Evolutionary conservation across 2,888 invertebrate genomes (phyloP).

Genomic region (Silvanus unidentatus): DNA sequence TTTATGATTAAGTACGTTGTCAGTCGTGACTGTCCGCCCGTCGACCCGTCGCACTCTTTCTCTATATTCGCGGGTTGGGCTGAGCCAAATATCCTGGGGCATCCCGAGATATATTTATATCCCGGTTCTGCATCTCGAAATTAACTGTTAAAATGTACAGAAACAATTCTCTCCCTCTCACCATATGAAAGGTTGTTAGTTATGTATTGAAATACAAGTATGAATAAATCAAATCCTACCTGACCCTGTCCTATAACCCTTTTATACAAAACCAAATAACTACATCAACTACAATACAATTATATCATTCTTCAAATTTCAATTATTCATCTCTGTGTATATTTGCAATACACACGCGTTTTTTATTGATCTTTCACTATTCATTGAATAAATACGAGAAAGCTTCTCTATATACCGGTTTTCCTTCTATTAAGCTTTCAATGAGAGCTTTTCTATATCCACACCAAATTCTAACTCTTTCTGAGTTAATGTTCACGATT

Average conservation of each 20-base stretch:
- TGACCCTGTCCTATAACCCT: constrained; percentile 13
- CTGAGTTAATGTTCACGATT: too few species aligned
- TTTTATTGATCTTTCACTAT: too few species aligned
- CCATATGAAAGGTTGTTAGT: constrained; percentile 18
- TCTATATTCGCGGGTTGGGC: constrained; percentile 16
- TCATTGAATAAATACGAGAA: too few species aligned
- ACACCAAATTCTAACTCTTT: too few species aligned
- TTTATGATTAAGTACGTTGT: constrained; percentile 37
- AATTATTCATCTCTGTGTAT: too few species aligned
- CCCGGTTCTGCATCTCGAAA: constrained; percentile 25
- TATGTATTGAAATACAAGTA: constrained; percentile 19
- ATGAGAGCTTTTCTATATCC: too few species aligned
- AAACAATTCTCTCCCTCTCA: constrained; percentile 12
- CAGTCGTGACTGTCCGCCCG: constrained; percentile 33
- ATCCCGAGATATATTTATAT: constrained; percentile 34
- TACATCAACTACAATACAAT: constrained; percentile 1
- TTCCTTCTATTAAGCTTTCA: too few species aligned
- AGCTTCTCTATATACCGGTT: too few species aligned
- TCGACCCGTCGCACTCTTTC: constrained; percentile 10
- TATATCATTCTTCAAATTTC: not conserved
- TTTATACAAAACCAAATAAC: constrained; percentile 4
- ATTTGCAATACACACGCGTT: too few species aligned
- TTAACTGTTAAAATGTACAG: constrained; percentile 21
- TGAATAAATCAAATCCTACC: constrained; percentile 16
- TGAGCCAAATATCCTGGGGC: constrained; percentile 30